These are phyloP conservation scores for Gymnothorax reevesii DNA, from an alignment of 2,797 vertebrate species.

Conservation along the genomic window DNA sequence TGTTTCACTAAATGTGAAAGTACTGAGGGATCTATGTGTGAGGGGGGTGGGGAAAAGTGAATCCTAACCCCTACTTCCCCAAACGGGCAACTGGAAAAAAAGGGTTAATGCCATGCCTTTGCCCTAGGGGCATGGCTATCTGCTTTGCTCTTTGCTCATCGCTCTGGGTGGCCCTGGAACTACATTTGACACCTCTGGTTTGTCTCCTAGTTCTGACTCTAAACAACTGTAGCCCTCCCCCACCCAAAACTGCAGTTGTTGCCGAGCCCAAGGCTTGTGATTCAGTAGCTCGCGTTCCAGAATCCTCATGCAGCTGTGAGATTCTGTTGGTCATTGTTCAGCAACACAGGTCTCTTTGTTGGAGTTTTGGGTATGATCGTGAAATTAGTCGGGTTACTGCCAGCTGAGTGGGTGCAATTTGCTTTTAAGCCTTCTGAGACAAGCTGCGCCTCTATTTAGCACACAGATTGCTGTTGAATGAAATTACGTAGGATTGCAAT, in stretches of 20 bases:
- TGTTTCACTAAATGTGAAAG: too few relatives aligned
- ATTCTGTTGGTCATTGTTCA: conserved; percentile 21
- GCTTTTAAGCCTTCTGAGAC: not conserved
- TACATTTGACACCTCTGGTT: not conserved
- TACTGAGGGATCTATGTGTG: too few relatives aligned
- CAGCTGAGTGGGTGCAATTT: conserved; percentile 16
- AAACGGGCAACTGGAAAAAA: too few relatives aligned
- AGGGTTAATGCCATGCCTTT: too few relatives aligned
- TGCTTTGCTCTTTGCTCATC: not conserved
- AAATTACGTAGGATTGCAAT: not conserved
- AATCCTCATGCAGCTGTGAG: conserved; percentile 17
- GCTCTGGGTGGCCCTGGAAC: conserved; percentile 1
- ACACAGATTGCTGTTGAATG: not conserved
- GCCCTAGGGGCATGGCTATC: not conserved
- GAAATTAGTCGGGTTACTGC: conserved; percentile 4
- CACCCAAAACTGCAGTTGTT: not conserved
- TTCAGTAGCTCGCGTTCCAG: conserved; percentile 19
- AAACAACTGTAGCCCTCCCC: not conserved
- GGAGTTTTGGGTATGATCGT: conserved; percentile 6
- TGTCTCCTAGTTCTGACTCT: not conserved
- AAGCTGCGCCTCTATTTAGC: not conserved
- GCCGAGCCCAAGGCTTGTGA: not conserved
- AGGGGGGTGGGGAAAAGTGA: too few relatives aligned
- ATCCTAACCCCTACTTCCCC: too few relatives aligned
- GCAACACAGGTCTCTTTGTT: conserved; percentile 17